Base-by-base conservation (phyloP, 1,140 invertebrate genomes). In the Aphelenchoides avenae region DNA sequence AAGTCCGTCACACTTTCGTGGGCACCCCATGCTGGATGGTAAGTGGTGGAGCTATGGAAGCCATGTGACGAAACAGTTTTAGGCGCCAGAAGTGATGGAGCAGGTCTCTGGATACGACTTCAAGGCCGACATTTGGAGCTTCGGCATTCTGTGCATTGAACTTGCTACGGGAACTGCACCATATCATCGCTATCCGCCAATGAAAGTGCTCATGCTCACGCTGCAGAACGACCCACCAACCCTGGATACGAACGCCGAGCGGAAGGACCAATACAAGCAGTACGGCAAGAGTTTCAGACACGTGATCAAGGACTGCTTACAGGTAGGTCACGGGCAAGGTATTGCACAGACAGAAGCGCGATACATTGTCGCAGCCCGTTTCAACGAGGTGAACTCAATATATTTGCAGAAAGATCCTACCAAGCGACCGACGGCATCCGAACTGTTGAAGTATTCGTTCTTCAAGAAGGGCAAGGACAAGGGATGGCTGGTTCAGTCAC, bases 51-150 rank as follows among this genome's bases (percentile, higher is more conserved):
- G n/a, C n/a, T n/a, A n/a, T n/a, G n/a, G n/a, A n/a, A n/a, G n/a
- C n/a, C n/a, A n/a, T n/a, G n/a, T n/a, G n/a, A n/a, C n/a, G n/a
- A n/a, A n/a, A n/a, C 2, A 1, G 20, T 52, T 0, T 11, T 18
- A 97, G 93, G 93, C 93, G n/a, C 93, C 93, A 9, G 94, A 98
- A 83, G 91, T 97, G 56, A 96, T 96, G 91, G 91, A 97, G 81
- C 91, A 95, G 84, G 90, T 95, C 73, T 89, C 91, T 77, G 94
- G 94, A 0, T 97, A 97, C 77, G 92, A 96, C 36, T 67, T 68
- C 27, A 97, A 97, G 81, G 94, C 93, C n/a, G 94, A 99, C 75
- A 97, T 99, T 61, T 99, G 94, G 94, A 95, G 91, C 26, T 88
- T 98, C 79, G 94, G 94, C 26, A 98, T 99, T 53, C 96, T 93